Evolutionary conservation across 2,888 invertebrate species (phyloP), one percentile per base, ranked within the genome.

Genomic region (Graphium colonna): DNA sequence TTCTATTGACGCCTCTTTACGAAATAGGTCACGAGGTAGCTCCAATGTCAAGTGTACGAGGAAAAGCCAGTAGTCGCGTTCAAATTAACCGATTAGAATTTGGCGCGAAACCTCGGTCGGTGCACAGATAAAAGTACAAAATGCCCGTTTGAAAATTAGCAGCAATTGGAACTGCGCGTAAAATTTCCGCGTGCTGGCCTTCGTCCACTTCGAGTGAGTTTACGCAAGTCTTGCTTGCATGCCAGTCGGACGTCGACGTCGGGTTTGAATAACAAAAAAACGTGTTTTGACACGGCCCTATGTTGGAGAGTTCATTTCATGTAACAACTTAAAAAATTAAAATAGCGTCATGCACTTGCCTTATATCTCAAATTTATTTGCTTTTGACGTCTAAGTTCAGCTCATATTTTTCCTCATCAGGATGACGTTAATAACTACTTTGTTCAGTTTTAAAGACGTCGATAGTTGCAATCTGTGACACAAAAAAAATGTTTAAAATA

Each of bases 1-100:
- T 71, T 66, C 64, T 52, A 60, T 47, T 26, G 57, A 56, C 60
- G 72, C 65, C 58, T 64, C 56, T 66, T 82, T 77, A 73, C 75
- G 74, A 80, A 78, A 82, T 67, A 67, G 68, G 68, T 69, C 64
- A 65, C 63, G 59, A 60, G 60, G 58, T 45, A 57, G 48, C 58
- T 13, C 64, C 81, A 84, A 81, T 83, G 82, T 82, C 83, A 82
- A 82, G 80, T 75, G 75, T 78, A 82, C 77, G 73, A 82, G 77
- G 79, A 79, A 73, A 77, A 74, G 15, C n/a, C 4, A 36, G 9
- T 13, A 5, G 1, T 3, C 18, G 10, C 26, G 26, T 40, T 40
- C 4, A 17, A 39, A 26, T 21, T 36, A 0, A 15, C n/a, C 8
- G 15, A 39, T 40, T 39, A 40, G n/a, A 49, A 16, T 40, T 44